Percentiles rank a stretch among this genome's conserved stretches.
These are phyloP conservation scores for Phodopus roborovskii DNA, from an alignment of 2,113 vertebrate species.

Conservation along the genomic window DNA sequence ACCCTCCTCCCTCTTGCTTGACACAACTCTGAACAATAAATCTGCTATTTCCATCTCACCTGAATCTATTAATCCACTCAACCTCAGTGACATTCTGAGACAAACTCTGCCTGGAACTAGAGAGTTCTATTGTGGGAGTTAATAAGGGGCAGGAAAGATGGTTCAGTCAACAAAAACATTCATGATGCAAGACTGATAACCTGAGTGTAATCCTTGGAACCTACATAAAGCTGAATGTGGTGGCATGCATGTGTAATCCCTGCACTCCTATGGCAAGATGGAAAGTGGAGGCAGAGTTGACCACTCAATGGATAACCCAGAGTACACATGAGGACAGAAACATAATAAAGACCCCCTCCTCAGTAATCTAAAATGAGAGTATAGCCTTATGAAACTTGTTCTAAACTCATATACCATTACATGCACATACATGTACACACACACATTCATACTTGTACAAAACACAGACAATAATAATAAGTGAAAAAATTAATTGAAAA, in stretches of 20 bases:
- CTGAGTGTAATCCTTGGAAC: background rate
- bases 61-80: conserved; percentile 71
- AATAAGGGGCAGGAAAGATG: background rate
- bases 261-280: background rate
- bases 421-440: background rate
- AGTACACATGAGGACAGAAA: background rate
- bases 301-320: no score
- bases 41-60: conserved; percentile 71
- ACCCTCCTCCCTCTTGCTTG: conserved; percentile 33
- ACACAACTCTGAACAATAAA: conserved; percentile 62
- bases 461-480: background rate
- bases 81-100: conserved; percentile 41
- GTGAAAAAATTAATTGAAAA: background rate
- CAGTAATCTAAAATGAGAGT: background rate
- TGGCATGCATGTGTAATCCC: background rate
- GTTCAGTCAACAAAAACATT: background rate
- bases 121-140: conserved; percentile 28
- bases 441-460: background rate
- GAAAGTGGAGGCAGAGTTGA: background rate
- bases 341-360: background rate
- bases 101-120: conserved; percentile 26
- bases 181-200: no score
- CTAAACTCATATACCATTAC: background rate
- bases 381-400: background rate
- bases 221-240: background rate